Evolutionary conservation across 1,140 invertebrate genomes (phyloP), one percentile per base, ranked within the genome.

Genomic region (Tetraneura akinire): DNA sequence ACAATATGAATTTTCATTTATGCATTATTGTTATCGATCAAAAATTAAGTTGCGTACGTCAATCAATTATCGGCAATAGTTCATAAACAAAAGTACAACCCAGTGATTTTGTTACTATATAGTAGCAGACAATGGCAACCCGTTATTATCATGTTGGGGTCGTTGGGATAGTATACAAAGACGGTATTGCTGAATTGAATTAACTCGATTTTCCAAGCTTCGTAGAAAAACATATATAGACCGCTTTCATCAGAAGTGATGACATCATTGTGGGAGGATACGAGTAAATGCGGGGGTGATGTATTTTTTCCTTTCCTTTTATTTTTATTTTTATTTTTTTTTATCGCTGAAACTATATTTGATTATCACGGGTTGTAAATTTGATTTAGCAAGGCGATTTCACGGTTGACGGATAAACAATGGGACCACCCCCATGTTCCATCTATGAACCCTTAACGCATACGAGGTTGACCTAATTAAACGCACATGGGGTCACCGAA

Each of bases 381-480:
- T 76, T 21, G 55, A 76, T 76, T 76, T 76, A 9, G 73, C 37
- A 8, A n/a, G 55, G 55, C 73, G 73, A 76, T 76, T 76, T 76
- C 73, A 76, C 73, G 73, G 73, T 76, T 76, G 73, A 57, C 55
- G 53, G 55, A 76, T 60, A 76, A 76, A 76, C 73, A 76, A 76
- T 76, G 21, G 53, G 29, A 13, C 3, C 73, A n/a, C 26, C 37
- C 53, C 51, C 21, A 57, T 57, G 10, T 47, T 0, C 8, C 29
- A 26, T 8, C 3, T 32, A 23, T 37, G 53, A 29, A 49, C 73
- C 29, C 71, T 60, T 26, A 32, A 37, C 53, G n/a, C 45, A 21
- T 14, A 21, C n/a, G 37, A 76, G 8, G 37, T 76, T 60, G 73
- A 76, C 73, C 73, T 47, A 76, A 76, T 76, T 76, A 76, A 60